Evolutionary conservation across 2,113 vertebrate species (phyloP).

Genomic region (Turdus rufiventris): DNA sequence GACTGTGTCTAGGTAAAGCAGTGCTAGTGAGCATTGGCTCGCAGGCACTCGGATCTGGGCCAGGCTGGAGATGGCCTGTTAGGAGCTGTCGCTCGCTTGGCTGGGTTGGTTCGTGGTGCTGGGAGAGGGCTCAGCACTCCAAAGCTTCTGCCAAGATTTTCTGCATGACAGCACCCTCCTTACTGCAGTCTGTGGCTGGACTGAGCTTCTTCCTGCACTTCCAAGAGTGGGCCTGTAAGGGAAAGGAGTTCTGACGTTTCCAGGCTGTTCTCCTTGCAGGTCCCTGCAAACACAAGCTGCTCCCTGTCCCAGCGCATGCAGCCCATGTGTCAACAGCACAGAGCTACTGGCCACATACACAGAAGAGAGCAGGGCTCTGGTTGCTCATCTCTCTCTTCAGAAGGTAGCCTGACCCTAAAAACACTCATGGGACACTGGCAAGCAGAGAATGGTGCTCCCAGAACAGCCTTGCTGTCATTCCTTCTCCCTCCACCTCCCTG

Average conservation of each 20-base stretch:
- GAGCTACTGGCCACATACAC: background rate
- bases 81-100: constrained; percentile 36
- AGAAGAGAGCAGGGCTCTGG: background rate
- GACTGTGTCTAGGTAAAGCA: background rate
- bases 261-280: constrained; percentile 1
- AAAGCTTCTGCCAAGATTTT: constrained; percentile 48
- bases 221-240: background rate
- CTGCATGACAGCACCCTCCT: background rate
- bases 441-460: background rate
- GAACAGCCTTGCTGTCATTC: background rate
- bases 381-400: background rate
- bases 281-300: background rate
- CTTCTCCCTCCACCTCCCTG: background rate
- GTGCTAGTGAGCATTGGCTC: background rate
- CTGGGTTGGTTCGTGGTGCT: background rate
- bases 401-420: background rate
- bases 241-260: constrained; percentile 11
- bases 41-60: background rate
- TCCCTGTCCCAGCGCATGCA: background rate
- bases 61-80: constrained; percentile 56
- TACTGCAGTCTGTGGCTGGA: background rate
- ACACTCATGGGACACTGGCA: background rate
- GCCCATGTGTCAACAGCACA: background rate
- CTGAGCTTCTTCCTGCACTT: background rate
- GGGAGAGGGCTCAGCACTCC: background rate